Percentiles rank a stretch among this genome's conserved stretches.
Conservation (phyloP, 2,888 invertebrate genomes). For the Augochlorella aurata region DNA sequence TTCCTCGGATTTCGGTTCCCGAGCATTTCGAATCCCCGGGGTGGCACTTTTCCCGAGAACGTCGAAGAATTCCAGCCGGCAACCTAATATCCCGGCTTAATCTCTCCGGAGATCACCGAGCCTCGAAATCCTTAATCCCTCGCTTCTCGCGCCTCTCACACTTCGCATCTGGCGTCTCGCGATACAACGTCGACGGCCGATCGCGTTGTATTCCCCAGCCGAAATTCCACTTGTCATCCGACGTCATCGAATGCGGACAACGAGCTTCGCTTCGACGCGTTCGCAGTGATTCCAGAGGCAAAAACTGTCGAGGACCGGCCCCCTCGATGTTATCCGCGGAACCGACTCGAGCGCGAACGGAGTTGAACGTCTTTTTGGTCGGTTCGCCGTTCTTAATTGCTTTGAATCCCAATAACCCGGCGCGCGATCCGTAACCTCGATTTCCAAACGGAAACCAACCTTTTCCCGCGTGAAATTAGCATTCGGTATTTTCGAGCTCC, state of each 20-base stretch:
- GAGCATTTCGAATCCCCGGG: not conserved
- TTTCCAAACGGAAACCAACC: slow-evolving; percentile 7
- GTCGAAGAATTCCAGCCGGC: slow-evolving; percentile 8
- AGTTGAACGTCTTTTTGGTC: not conserved
- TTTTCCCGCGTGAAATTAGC: slow-evolving; percentile 29
- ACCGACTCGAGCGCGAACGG: too few relatives aligned
- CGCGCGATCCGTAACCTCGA: slow-evolving; percentile 2
- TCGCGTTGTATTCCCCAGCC: not conserved
- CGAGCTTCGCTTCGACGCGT: not conserved
- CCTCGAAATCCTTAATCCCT: slow-evolving; percentile 2
- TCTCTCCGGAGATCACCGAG: not conserved
- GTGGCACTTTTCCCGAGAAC: not conserved
- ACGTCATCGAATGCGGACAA: not conserved
- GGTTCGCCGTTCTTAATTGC: slow-evolving; percentile 2
- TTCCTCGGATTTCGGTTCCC: slow-evolving; percentile 9
- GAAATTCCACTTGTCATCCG: not conserved
- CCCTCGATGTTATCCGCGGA: too few relatives aligned
- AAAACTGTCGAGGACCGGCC: not conserved
- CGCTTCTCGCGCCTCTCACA: not conserved
- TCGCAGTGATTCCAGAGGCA: not conserved
- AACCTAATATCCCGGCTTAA: not conserved
- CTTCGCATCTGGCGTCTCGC: not conserved
- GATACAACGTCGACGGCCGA: not conserved
- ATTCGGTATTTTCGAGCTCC: slow-evolving; percentile 37
- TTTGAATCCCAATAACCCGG: not conserved